These are phyloP conservation scores for Rynchops niger DNA, from an alignment of 2,113 vertebrate genomes.

Conservation along the genomic window DNA sequence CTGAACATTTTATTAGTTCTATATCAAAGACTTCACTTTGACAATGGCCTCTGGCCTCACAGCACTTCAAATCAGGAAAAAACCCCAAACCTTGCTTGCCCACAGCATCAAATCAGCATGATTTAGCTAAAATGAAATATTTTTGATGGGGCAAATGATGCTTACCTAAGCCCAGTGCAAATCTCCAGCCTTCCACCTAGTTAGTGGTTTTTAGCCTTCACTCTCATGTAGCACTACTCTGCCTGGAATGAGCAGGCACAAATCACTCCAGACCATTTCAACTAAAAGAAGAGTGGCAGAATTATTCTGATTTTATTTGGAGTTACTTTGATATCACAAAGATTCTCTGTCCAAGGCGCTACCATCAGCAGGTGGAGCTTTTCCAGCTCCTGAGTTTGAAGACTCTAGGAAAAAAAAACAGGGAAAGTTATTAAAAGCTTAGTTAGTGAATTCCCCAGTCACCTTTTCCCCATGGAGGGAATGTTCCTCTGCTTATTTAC, in stretches of 20 bases:
- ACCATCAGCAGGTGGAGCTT: background rate
- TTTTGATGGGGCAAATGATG: background rate
- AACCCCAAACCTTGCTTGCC: background rate
- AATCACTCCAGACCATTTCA: background rate
- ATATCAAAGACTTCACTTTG: background rate
- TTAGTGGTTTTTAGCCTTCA: background rate
- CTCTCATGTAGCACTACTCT: background rate
- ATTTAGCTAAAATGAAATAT: background rate
- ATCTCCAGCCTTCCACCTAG: background rate
- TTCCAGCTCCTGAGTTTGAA: background rate
- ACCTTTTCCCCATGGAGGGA: background rate
- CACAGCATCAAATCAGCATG: background rate
- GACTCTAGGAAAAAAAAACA: background rate
- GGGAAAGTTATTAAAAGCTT: background rate
- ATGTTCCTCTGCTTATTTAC: background rate
- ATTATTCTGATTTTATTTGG: background rate
- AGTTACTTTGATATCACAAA: background rate
- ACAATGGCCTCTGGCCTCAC: background rate
- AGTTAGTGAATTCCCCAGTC: background rate
- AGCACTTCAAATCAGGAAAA: background rate
- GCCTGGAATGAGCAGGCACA: background rate
- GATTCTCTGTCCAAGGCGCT: background rate
- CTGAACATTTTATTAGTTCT: background rate
- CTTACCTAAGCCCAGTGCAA: background rate
- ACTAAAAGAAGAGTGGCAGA: background rate